A percentile compares a stretch with the other conserved stretches of the same genome.
Evolutionary conservation across 2,113 vertebrate genomes (phyloP).

Genomic region (Chamaetylas fuelleborni): DNA sequence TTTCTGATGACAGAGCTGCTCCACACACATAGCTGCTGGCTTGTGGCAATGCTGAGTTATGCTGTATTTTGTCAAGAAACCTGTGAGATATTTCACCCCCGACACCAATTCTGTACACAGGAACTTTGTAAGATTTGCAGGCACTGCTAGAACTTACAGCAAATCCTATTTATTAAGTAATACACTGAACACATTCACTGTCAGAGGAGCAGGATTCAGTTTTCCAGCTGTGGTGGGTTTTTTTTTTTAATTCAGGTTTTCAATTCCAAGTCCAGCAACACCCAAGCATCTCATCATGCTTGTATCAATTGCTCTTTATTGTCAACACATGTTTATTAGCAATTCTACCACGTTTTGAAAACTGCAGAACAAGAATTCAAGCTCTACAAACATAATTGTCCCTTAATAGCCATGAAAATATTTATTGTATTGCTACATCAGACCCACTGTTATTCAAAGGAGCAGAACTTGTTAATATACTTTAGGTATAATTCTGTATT

Average conservation of each 20-base stretch:
- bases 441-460: neutral
- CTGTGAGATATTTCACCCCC: neutral
- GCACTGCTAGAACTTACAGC: neutral
- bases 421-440: neutral
- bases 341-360: neutral
- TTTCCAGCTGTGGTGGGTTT: neutral
- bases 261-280: neutral
- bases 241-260: neutral
- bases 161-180: neutral
- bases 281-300: neutral
- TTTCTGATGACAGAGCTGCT: neutral
- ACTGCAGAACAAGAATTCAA: neutral
- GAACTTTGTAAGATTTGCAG: neutral
- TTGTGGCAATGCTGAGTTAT: neutral
- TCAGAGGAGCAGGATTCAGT: neutral
- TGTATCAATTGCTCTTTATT: neutral
- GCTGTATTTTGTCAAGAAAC: neutral
- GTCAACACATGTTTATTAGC: neutral
- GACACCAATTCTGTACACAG: accelerated
- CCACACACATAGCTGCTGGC: neutral
- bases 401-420: neutral
- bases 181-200: neutral
- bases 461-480: neutral
- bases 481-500: neutral
- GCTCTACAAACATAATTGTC: neutral